Conservation (phyloP, 2,797 vertebrate genomes). For the Tenualosa thibaudeaui region DNA sequence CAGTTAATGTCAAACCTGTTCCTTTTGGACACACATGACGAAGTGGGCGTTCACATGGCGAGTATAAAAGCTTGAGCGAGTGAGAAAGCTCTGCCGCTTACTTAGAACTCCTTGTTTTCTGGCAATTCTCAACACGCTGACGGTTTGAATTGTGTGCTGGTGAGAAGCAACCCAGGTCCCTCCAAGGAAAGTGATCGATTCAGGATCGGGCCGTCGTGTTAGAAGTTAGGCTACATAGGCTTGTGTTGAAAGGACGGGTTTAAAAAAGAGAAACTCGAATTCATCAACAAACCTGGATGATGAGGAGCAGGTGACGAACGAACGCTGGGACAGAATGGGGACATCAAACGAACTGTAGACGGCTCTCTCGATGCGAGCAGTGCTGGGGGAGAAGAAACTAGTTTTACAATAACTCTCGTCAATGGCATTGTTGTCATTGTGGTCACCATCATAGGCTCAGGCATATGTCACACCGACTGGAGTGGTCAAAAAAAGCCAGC, state of each 20-base stretch:
- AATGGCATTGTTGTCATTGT: slow-evolving; percentile 97
- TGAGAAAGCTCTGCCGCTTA: too few species aligned
- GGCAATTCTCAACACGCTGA: too few species aligned
- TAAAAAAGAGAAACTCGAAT: slow-evolving; percentile 74
- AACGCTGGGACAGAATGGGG: slow-evolving; percentile 70
- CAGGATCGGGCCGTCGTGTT: not conserved
- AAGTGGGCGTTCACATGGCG: too few species aligned
- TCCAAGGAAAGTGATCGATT: not conserved
- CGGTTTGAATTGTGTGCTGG: not conserved
- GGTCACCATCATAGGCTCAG: slow-evolving; percentile 97
- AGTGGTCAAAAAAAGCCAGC: slow-evolving; percentile 86
- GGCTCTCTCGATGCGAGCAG: not conserved
- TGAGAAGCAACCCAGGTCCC: not conserved
- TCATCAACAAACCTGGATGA: slow-evolving; percentile 59
- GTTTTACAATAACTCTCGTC: slow-evolving; percentile 86
- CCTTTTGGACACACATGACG: too few species aligned
- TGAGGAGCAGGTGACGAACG: slow-evolving; percentile 73
- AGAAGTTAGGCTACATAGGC: not conserved
- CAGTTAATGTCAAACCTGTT: too few species aligned
- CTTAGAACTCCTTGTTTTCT: too few species aligned
- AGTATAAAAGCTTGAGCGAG: too few species aligned
- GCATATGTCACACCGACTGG: slow-evolving; percentile 95
- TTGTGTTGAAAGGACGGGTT: slow-evolving; percentile 26
- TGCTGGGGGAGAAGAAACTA: slow-evolving; percentile 48
- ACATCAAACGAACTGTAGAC: slow-evolving; percentile 45